phyloP scores from a whole-genome alignment of 92 coral and sea anemone species.

The Actinernus sp. region DNA sequence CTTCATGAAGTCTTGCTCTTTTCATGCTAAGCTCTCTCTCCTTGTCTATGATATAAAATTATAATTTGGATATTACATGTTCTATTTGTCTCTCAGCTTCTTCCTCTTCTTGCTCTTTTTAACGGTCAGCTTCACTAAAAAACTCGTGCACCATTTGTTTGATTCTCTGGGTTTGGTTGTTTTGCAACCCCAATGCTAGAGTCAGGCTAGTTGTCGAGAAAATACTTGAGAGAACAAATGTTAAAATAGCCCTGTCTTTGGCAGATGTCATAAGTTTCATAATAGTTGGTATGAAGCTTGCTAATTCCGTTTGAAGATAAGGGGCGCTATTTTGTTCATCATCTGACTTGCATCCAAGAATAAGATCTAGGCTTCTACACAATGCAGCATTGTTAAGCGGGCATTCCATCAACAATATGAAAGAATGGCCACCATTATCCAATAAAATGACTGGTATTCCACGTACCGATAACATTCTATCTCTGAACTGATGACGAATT shows the following conservation, averaged over 20 bases:
- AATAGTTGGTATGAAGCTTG: too few relatives aligned
- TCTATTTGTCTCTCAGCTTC: conserved; percentile 34
- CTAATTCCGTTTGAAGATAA: too few relatives aligned
- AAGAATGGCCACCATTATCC: conserved; percentile 15
- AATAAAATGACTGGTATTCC: conserved; percentile 40
- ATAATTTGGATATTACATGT: conserved; percentile 23
- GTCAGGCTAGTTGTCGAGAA: conserved; percentile 16
- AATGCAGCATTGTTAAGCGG: too few relatives aligned
- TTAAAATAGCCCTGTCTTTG: conserved; percentile 56
- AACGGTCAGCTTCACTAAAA: conserved; percentile 31
- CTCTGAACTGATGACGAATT: conserved; percentile 32
- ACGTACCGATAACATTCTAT: conserved; percentile 21
- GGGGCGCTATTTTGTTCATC: too few relatives aligned
- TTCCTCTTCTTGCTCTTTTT: conserved; percentile 12
- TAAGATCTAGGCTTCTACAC: too few relatives aligned
- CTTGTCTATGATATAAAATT: conserved; percentile 19
- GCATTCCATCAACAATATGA: too few relatives aligned
- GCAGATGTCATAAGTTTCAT: conserved; percentile 39
- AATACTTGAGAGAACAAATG: conserved; percentile 53
- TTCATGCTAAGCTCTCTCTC: conserved; percentile 14
- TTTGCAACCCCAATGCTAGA: conserved; percentile 26
- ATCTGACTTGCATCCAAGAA: too few relatives aligned
- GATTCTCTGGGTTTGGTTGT: conserved; percentile 20
- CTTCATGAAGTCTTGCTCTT: conserved; percentile 41
- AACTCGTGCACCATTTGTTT: conserved; percentile 15